Percentiles rank a stretch among this genome's conserved stretches.
These are phyloP conservation scores for Balearica regulorum DNA, from an alignment of 2,797 vertebrate genomes.

Conservation along the genomic window DNA sequence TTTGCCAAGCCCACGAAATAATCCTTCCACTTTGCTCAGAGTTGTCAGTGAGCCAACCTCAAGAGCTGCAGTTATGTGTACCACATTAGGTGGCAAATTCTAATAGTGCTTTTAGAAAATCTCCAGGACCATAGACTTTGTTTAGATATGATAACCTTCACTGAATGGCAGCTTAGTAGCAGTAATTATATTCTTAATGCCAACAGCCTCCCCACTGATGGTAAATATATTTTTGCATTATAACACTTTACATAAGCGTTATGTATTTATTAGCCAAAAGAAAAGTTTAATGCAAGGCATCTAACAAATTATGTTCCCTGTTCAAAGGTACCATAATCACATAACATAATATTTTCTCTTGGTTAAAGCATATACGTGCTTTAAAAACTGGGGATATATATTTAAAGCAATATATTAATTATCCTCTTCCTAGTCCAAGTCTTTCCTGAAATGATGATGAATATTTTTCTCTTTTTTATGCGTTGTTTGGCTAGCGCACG, in stretches of 20 bases:
- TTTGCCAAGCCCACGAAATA: neutral
- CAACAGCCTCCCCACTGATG: neutral
- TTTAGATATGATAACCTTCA: slow-evolving; percentile 18
- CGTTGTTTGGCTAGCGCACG: neutral
- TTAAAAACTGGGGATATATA: neutral
- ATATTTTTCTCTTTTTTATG: neutral
- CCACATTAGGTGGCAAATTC: neutral
- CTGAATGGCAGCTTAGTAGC: neutral
- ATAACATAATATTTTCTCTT: neutral
- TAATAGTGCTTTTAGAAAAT: neutral
- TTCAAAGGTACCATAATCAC: neutral
- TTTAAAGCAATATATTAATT: neutral
- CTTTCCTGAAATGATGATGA: neutral
- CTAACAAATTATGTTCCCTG: neutral
- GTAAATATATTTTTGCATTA: neutral
- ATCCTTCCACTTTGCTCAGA: neutral
- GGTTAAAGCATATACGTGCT: neutral
- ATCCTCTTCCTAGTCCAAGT: neutral
- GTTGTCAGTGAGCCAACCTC: neutral
- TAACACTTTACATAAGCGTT: neutral
- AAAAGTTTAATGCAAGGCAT: neutral
- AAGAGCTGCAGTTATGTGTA: neutral
- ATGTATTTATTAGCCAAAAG: neutral
- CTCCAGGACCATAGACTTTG: neutral
- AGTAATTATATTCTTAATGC: neutral